Base-by-base conservation (phyloP, 2,797 vertebrate species). In the Echeneis naucrates region DNA sequence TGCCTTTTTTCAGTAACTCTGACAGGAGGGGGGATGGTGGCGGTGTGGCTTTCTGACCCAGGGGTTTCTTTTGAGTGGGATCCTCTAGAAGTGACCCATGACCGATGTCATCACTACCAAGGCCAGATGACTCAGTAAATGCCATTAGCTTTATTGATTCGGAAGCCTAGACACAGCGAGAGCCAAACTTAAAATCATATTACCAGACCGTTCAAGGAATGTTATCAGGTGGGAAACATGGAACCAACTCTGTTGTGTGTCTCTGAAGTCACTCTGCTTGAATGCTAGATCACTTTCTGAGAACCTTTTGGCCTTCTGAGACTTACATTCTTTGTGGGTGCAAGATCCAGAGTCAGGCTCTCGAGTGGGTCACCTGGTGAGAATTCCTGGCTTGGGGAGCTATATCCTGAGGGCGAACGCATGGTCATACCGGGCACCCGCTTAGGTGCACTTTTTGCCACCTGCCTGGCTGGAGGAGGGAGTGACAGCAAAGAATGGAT, bases 1-100 rank as follows among this genome's bases (percentile, higher is more conserved):
- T 98, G 91, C 97, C 96, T 94, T 98, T 98, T 95, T 99, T 99
- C 94, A 99, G 95, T 88, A 99, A 94, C 93, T 99, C 97, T 86
- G 98, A 99, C 86, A 99, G 95, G 84, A 99, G 96, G 78, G 98
- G 98, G 88, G 98, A 98, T 59, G 97, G 96, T 79, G 97, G 97
- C n/a, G 97, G 97, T 71, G 97, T 98, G 93, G 95, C 95, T 94
- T 96, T 98, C 92, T 97, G 97, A 90, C 93, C 93, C 94, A 96
- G 88, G 77, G 96, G 95, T 94, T 97, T 98, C 95, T 97, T 98
- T 93, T 98, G 97, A 86, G 95, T 88, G 88, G 95, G 94, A 90
- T 99, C 97, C 84, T 98, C 97, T 87, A 96, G 94, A 88, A 97
- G 89, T 82, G 95, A 94, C 87, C 95, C 95, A 85, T 95, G 95